A percentile compares a stretch with the other conserved stretches of the same genome.
phyloP scores from a whole-genome alignment of 2,797 vertebrate genomes.

The Syngnathus rostellatus region DNA sequence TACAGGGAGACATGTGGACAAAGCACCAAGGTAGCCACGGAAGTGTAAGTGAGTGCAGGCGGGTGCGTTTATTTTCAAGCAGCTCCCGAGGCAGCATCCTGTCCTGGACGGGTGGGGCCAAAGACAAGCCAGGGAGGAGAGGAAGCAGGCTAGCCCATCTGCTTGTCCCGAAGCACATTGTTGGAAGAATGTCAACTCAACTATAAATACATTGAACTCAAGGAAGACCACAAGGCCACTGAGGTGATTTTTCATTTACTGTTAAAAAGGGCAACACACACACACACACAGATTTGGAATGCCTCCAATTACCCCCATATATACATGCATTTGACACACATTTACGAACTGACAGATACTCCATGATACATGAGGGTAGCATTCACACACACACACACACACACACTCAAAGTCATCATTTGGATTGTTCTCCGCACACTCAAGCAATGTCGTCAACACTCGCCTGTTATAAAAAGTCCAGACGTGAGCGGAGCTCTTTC shows the following conservation, averaged over 20 bases:
- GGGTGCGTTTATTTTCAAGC: conserved; percentile 77
- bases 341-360: conserved; percentile 19
- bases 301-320: conserved; percentile 29
- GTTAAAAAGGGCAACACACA: conserved; percentile 57
- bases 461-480: neutral
- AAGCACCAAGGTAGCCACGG: conserved; percentile 4
- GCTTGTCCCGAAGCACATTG: conserved; percentile 75
- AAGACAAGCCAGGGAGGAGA: conserved; percentile 77
- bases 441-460: neutral
- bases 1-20: neutral
- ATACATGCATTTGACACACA: conserved; percentile 41
- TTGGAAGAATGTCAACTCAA: conserved; percentile 88
- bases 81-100: conserved; percentile 86
- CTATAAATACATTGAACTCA: conserved; percentile 86
- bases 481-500: neutral
- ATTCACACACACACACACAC: neutral
- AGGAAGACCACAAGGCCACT: conserved; percentile 79
- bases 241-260: conserved; percentile 84
- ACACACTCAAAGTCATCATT: neutral
- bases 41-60: conserved; percentile 28
- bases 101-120: conserved; percentile 87
- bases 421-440: neutral
- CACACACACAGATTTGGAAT: conserved; percentile 21
- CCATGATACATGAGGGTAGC: conserved; percentile 5
- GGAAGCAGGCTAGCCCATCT: conserved; percentile 94